A percentile compares a stretch with the other conserved stretches of the same genome.
Evolutionary conservation across 2,113 vertebrate species (phyloP).

Genomic region (Upupa epops): DNA sequence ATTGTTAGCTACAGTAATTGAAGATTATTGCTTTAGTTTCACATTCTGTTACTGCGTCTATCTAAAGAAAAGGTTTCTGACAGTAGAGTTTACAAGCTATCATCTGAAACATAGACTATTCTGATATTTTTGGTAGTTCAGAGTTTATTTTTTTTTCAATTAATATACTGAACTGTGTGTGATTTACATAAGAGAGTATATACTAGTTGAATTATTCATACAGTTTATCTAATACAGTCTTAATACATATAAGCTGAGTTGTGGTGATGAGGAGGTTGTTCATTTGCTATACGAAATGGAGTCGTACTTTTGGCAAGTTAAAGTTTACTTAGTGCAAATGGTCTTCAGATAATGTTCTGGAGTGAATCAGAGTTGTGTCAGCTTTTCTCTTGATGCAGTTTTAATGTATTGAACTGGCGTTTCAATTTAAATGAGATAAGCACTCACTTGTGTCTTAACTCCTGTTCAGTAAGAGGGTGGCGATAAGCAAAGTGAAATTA

Average conservation of each 20-base stretch:
- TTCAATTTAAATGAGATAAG: background rate
- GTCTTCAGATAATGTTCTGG: background rate
- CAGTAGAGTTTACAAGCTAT: background rate
- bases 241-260: background rate
- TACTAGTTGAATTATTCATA: background rate
- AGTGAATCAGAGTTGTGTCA: background rate
- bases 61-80: background rate
- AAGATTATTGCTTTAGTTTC: background rate
- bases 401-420: background rate
- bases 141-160: background rate
- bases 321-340: background rate
- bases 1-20: background rate
- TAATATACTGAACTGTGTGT: background rate
- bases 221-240: background rate
- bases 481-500: background rate
- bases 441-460: background rate
- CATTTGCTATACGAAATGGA: background rate
- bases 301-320: background rate
- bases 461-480: background rate
- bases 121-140: background rate
- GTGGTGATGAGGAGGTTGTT: background rate
- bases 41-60: background rate
- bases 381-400: background rate
- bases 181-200: background rate
- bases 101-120: background rate